Conservation (phyloP, 1,140 invertebrate genomes). For the Hycleus cichorii region DNA sequence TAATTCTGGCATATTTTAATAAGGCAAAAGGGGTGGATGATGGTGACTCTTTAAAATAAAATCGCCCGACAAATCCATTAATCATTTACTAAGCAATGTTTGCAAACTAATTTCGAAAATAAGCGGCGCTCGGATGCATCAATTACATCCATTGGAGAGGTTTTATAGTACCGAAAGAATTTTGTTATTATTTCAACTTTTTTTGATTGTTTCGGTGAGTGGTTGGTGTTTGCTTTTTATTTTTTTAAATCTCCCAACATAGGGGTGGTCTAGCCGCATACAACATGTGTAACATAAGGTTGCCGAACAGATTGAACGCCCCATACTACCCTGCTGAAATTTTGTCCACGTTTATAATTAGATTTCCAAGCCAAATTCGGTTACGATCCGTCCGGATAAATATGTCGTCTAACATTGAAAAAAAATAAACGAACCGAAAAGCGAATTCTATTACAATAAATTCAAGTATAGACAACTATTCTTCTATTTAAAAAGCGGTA, state of each 20-base stretch:
- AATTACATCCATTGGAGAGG: constrained; percentile 1
- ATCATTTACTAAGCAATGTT: constrained; percentile 19
- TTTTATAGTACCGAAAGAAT: constrained; percentile 1
- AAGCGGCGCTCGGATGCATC: constrained; percentile 5
- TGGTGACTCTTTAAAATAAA: constrained; percentile 26
- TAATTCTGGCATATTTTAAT: constrained; percentile 32
- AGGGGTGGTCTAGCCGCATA: constrained; percentile 4
- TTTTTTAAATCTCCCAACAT: constrained; percentile 4
- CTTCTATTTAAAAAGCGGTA: too few species aligned
- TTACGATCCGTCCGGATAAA: too few species aligned
- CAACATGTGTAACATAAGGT: constrained; percentile 10
- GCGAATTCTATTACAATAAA: too few species aligned
- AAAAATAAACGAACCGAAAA: too few species aligned
- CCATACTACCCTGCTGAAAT: constrained; percentile 1
- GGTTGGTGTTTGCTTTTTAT: background rate
- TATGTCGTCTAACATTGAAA: too few species aligned
- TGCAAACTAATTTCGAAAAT: constrained; percentile 15
- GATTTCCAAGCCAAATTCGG: background rate
- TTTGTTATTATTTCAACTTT: constrained; percentile 6
- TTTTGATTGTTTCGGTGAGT: background rate
- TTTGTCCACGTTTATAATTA: constrained; percentile 8
- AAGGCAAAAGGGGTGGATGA: constrained; percentile 9
- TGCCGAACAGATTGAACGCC: constrained; percentile 8
- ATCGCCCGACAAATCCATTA: constrained; percentile 23
- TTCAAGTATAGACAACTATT: too few species aligned